Conservation (phyloP, 2,888 invertebrate species). For the Heteromurus nitidus region DNA sequence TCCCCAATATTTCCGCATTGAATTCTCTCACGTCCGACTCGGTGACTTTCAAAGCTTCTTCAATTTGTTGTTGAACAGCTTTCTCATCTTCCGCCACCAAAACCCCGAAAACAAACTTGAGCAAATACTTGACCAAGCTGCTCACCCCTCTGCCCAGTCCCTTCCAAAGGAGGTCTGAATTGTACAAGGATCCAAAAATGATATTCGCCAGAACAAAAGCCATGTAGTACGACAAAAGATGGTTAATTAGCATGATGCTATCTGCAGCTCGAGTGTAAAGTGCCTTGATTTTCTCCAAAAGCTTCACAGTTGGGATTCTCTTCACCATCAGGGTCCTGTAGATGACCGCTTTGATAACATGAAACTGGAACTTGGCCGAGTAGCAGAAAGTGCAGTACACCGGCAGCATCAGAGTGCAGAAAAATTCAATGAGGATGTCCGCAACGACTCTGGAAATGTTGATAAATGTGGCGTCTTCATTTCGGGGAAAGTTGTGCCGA, state of each 20-base stretch:
- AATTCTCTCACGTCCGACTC: constrained; percentile 48
- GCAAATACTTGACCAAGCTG: background rate
- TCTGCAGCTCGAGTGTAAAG: constrained; percentile 65
- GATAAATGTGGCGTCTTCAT: no score
- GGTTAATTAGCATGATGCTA: constrained; percentile 59
- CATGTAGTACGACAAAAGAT: constrained; percentile 55
- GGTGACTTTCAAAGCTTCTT: background rate
- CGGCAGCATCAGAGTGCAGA: constrained; percentile 63
- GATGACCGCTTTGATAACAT: constrained; percentile 44
- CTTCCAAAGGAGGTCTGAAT: no score
- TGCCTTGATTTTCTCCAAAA: constrained; percentile 61
- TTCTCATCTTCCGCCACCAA: background rate
- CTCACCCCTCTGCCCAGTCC: constrained; percentile 24
- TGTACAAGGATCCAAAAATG: no score
- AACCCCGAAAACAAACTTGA: background rate
- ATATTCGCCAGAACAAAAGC: no score
- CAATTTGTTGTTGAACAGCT: background rate
- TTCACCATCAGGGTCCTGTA: no score
- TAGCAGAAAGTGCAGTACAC: constrained; percentile 66
- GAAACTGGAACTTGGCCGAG: constrained; percentile 59
- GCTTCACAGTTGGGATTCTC: constrained; percentile 30
- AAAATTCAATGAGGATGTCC: no score
- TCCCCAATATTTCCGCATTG: constrained; percentile 53
- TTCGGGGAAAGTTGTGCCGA: constrained; percentile 6
- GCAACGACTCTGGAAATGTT: no score